Evolutionary conservation across 2,888 invertebrate genomes (phyloP), one percentile per base, ranked within the genome.

Genomic region (Diploptera punctata): DNA sequence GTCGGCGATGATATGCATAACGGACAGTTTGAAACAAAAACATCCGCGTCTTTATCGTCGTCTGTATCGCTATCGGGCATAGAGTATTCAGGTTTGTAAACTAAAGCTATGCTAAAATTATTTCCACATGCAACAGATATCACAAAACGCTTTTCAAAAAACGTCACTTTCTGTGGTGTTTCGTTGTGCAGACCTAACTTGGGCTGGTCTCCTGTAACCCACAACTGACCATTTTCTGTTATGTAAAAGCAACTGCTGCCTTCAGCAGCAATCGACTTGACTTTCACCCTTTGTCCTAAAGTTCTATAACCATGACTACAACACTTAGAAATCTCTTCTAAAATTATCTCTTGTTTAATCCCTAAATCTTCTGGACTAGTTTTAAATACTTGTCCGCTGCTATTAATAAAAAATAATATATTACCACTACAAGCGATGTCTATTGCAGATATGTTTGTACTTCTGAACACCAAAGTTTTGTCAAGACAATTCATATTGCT

Each of bases 81-180:
- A 77, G 76, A 72, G 80, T 80, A 77, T 82, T 84, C 13, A 86
- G 86, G 81, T 86, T 86, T 80, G 89, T 91, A 86, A n/a, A 89
- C 88, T 78, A 92, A 87, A 65, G 89, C 90, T 79, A 91, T 90
- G 80, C 90, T 94, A 86, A 91, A 95, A 79, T 92, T 90, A 73
- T 87, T 86, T 5, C 95, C 95, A 71, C 94, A 90, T 9, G 89
- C 89, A 57, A 93, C 87, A 80, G 90, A 88, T 67, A 90, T 86
- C 24, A 94, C 88, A 74, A 87, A 87, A 77, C 91, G 84, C 7
- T 89, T 90, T 78, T 90, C 88, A 78, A 92, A 91, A 82, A 91
- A 91, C 75, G 84, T 85, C 62, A 92, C 88, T 81, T 87, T 89
- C 76, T 87, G 88, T 75, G 91, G 90, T 47, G 73, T 76, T 77